Conservation (phyloP, 2,888 invertebrate species). For the Polietes domitor region DNA sequence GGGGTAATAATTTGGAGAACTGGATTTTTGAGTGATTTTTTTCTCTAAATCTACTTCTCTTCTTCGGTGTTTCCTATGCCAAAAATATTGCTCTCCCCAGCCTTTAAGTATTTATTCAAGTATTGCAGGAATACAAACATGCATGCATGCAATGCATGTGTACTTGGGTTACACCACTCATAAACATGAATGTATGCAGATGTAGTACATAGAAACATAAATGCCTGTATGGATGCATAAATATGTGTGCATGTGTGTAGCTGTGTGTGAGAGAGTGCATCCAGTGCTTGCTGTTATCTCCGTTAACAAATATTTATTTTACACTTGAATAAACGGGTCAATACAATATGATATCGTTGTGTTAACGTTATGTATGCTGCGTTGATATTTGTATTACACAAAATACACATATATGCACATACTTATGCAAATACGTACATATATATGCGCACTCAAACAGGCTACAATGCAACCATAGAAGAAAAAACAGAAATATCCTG, state of each 20-base stretch:
- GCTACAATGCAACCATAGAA: background rate
- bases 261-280: background rate
- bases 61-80: too few species aligned
- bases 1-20: too few species aligned
- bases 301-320: slow-evolving; percentile 69
- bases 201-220: slow-evolving; percentile 2
- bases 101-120: slow-evolving; percentile 14
- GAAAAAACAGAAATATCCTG: background rate
- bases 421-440: background rate
- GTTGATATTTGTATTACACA: slow-evolving; percentile 29
- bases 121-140: background rate
- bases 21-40: too few species aligned
- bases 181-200: slow-evolving; percentile 25
- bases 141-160: background rate
- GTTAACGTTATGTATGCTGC: slow-evolving; percentile 14
- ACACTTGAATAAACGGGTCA: slow-evolving; percentile 70
- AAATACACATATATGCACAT: background rate
- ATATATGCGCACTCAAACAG: slow-evolving; percentile 11
- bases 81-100: background rate
- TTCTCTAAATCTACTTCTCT: too few species aligned
- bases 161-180: background rate
- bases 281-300: slow-evolving; percentile 56
- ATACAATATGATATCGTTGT: slow-evolving; percentile 59
- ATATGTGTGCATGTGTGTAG: background rate
- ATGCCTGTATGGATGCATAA: slow-evolving; percentile 17